Base-by-base conservation (phyloP, 92 coral and sea anemone genomes). In the Montipora capitata region DNA sequence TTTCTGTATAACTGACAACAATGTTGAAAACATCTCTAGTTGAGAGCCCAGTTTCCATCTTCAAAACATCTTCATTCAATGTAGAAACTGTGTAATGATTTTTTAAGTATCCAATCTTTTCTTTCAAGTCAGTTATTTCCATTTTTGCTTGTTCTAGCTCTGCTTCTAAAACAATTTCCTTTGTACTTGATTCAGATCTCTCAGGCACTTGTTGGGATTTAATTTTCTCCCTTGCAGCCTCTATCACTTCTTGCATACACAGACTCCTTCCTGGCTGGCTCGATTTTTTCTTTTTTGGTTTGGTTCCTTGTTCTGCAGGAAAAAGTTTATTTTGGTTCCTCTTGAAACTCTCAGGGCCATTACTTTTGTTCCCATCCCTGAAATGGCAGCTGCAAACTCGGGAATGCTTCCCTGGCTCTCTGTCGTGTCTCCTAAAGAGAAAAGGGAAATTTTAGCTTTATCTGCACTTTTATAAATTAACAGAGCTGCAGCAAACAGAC, bases 21-120 rank as follows among this genome's bases (percentile, higher is more conserved):
- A 88, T 61, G 72, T 70, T 3, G 38, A 87, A 87, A 6, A 80
- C 81, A n/a, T 79, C 72, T 10, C 14, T 87, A 1, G 80, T 88
- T 72, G 92, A 87, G 9, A 81, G 82, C 39, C 87, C 92, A 80
- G 92, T 88, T 66, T 88, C 92, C 92, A 88, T 88, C 17, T 82
- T 52, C 4, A 88, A 45, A 40, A 80, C 92, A 8, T 88, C 59
- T 7, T 59, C 67, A 39, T 16, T 72, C 14, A 81, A 66, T 48
- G 74, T 5, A 3, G 68, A 0, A 5, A 65, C 87, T 18, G 92
- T 72, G 72, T 88, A 88, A 15, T 65, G 79, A 9, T 38, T 48
- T 71, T 80, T 11, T 7, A 13, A 61, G 57, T 88, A 81, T 0
- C 42, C 9, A 17, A 5, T 61, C 61, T 73, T 71, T 54, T 65